Evolutionary conservation across 2,113 vertebrate genomes (phyloP), one percentile per base, ranked within the genome.

Genomic region (Pantherophis guttatus): DNA sequence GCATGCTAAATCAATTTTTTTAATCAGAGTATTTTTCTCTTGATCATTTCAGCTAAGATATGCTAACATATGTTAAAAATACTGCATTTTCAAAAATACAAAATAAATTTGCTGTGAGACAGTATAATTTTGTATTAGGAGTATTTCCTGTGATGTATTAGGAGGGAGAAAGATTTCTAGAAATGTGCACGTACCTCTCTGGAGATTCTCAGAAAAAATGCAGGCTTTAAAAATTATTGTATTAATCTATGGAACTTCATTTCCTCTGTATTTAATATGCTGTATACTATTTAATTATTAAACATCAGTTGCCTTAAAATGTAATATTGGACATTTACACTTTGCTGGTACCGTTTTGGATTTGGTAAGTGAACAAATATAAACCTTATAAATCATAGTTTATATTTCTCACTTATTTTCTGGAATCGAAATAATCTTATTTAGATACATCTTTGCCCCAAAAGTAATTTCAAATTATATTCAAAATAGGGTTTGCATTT

Each of bases 1-100:
- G 97, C 96, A 96, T 97, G 96, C 96, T 98, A 97, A 98, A 98
- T 98, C 97, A 98, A 95, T 96, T 97, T 97, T 97, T 98, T 97
- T 96, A 97, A 97, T 97, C 95, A 95, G 97, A 97, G 97, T 97
- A 97, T 97, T 97, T 95, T 97, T 97, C 96, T 91, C 97, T 96
- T 97, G 95, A 93, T 96, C 95, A 97, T 95, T 97, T 97, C 57
- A 93, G 95, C 95, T 95, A 96, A 95, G 96, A 96, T 96, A 88
- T 91, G 94, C 96, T 97, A 96, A 97, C 3, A 10, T 94, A 81
- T 85, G 95, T 95, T 94, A 91, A 96, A 75, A 95, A 92, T 97
- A 94, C 6, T 0, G 1, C 26, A 24, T 96, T 96, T 92, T 97
- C 97, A 96, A 93, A 97, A 97, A 97, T 97, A 94, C 70, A 94